A percentile compares a stretch with the other conserved stretches of the same genome.
phyloP scores from a whole-genome alignment of 1,140 invertebrate genomes.

The Tetramorium alpestre region DNA sequence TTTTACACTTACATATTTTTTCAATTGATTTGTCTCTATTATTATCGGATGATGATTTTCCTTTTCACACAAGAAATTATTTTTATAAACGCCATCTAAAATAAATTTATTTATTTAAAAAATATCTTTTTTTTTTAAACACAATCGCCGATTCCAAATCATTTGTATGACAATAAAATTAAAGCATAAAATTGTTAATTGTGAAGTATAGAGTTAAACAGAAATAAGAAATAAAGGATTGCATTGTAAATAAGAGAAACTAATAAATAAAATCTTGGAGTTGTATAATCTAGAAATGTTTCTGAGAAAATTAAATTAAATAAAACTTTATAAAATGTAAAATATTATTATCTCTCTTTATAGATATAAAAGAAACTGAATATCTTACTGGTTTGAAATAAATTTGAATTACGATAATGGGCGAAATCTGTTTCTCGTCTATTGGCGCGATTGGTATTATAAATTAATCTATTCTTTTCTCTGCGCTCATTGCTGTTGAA shows the following conservation, averaged over 20 bases:
- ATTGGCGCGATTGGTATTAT: neutral
- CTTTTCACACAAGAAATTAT: neutral
- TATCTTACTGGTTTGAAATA: constrained; percentile 1
- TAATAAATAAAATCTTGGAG: neutral
- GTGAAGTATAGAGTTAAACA: neutral
- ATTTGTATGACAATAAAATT: neutral
- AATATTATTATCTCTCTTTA: neutral
- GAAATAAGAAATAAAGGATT: neutral
- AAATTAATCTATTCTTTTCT: neutral
- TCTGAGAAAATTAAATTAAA: neutral
- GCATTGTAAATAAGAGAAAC: neutral
- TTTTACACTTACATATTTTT: constrained; percentile 22
- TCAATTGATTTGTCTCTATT: constrained; percentile 31
- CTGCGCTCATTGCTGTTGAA: neutral
- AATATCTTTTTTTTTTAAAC: neutral
- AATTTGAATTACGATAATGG: neutral
- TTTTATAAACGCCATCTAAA: neutral
- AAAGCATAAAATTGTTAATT: neutral
- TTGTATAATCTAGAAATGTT: neutral
- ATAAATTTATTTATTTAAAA: neutral
- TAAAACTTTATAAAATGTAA: neutral
- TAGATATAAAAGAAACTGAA: neutral
- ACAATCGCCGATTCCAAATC: neutral
- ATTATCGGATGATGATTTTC: constrained; percentile 51
- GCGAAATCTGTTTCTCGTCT: neutral